Conservation (phyloP, 2,888 invertebrate genomes). For the Sesamia inferens region DNA sequence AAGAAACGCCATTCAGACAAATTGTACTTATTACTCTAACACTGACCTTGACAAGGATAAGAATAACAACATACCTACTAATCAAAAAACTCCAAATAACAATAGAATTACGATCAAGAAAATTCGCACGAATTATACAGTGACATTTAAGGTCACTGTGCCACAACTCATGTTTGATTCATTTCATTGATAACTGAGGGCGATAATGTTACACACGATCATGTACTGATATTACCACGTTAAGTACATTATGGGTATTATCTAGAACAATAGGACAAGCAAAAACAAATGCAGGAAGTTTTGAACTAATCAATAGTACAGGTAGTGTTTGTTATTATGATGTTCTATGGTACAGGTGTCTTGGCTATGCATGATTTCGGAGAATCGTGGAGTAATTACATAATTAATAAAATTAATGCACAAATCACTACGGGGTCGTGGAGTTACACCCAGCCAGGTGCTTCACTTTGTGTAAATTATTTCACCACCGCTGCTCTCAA, state of each 20-base stretch:
- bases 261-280: slow-evolving; percentile 74
- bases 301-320: slow-evolving; percentile 64
- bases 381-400: neutral
- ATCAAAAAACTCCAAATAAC: slow-evolving; percentile 41
- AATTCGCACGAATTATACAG: slow-evolving; percentile 45
- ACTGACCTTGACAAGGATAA: slow-evolving; percentile 23
- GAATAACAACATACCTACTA: neutral
- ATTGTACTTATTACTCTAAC: neutral
- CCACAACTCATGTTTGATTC: slow-evolving; percentile 28
- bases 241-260: slow-evolving; percentile 46
- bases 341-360: slow-evolving; percentile 19
- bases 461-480: no score
- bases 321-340: neutral
- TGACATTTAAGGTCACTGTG: slow-evolving; percentile 58
- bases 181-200: slow-evolving; percentile 54
- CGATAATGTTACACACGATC: slow-evolving; percentile 52
- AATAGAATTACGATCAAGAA: slow-evolving; percentile 40
- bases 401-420: neutral
- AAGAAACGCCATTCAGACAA: neutral
- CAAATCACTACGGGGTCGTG: neutral
- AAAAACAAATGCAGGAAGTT: slow-evolving; percentile 80
- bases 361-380: slow-evolving; percentile 16
- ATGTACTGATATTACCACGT: slow-evolving; percentile 33
- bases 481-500: no score
- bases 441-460: no score